phyloP scores from a whole-genome alignment of 2,113 vertebrate species.

The Ciconia boyciana region DNA sequence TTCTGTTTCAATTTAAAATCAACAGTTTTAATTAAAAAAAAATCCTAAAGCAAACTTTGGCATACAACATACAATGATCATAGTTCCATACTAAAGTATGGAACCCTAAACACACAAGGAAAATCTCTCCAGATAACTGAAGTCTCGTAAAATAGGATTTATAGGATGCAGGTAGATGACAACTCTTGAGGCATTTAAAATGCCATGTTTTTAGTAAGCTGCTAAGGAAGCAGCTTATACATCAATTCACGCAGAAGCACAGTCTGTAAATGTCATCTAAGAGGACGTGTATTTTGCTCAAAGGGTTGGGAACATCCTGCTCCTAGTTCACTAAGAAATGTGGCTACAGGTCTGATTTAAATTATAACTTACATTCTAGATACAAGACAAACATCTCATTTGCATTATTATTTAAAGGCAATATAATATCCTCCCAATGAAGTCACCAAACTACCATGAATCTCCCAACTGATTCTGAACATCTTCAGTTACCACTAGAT shows the following conservation, averaged over 20 bases:
- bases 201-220: background rate
- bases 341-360: background rate
- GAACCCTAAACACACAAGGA: background rate
- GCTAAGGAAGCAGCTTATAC: background rate
- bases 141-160: slow-evolving; percentile 14
- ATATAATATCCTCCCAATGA: background rate
- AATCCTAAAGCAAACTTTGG: background rate
- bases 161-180: background rate
- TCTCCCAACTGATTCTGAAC: background rate
- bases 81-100: background rate
- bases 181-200: background rate
- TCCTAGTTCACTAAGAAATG: background rate
- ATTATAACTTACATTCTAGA: background rate
- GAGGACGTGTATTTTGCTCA: background rate
- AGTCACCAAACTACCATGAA: background rate
- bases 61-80: background rate
- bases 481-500: background rate
- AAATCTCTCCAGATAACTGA: background rate
- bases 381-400: background rate
- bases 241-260: background rate
- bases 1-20: background rate
- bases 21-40: background rate
- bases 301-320: background rate
- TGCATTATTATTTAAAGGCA: background rate
- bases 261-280: background rate